Evolutionary conservation across 2,888 invertebrate species (phyloP).

Genomic region (Labia minor): DNA sequence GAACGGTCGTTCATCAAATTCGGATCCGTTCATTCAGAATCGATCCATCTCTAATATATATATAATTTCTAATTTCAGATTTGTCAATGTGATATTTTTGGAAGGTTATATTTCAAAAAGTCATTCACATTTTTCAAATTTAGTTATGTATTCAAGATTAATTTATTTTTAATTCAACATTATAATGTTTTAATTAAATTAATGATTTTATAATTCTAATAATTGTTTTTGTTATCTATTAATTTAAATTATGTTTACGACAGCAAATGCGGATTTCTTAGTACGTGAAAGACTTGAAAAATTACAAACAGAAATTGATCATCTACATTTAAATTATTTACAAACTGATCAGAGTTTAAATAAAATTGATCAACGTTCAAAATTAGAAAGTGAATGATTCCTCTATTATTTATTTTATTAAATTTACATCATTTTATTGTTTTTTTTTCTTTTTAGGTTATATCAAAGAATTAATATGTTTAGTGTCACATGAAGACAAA

Average conservation of each 20-base stretch:
- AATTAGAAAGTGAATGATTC: slow-evolving; percentile 54
- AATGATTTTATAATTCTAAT: not conserved
- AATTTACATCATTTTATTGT: not conserved
- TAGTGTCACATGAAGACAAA: slow-evolving; percentile 68
- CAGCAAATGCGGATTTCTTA: slow-evolving; percentile 23
- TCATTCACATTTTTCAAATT: not conserved
- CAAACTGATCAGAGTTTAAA: slow-evolving; percentile 69
- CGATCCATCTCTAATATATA: too few species aligned
- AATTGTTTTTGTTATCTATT: not conserved
- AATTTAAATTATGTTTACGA: not conserved
- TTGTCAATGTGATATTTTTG: not conserved
- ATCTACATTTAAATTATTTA: slow-evolving; percentile 65
- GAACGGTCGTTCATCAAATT: too few species aligned
- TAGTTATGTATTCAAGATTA: not conserved
- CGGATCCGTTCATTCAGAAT: too few species aligned
- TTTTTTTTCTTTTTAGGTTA: slow-evolving; percentile 43
- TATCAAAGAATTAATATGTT: slow-evolving; percentile 64
- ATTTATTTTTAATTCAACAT: not conserved
- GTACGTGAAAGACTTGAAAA: slow-evolving; percentile 47
- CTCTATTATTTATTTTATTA: not conserved
- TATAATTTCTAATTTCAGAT: too few species aligned
- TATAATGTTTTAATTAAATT: not conserved
- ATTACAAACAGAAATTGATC: slow-evolving; percentile 62
- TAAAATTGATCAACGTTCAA: slow-evolving; percentile 62
- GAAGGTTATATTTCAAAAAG: not conserved